Evolutionary conservation across 2,113 vertebrate species (phyloP).

Genomic region (Archilochus colubris): DNA sequence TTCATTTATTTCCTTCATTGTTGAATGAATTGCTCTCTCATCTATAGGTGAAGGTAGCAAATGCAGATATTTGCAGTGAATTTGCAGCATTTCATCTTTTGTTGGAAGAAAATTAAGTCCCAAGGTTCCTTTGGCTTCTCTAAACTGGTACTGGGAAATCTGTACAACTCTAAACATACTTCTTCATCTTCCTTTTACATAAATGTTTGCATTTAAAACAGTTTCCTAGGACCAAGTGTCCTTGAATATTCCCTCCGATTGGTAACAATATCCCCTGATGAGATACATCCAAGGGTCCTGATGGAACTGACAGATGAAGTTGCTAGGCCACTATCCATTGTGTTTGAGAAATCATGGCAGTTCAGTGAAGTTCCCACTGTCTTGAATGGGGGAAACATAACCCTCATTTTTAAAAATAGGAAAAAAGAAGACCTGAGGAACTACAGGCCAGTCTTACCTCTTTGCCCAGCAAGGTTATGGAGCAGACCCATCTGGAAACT

Average conservation of each 20-base stretch:
- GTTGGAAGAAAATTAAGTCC: neutral
- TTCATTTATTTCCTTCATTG: neutral
- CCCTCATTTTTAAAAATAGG: too few relatives aligned
- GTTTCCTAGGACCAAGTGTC: neutral
- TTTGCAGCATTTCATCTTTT: neutral
- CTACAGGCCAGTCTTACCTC: too few relatives aligned
- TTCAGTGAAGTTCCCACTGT: too few relatives aligned
- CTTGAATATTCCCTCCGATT: neutral
- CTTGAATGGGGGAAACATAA: too few relatives aligned
- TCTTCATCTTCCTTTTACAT: neutral
- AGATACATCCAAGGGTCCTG: too few relatives aligned
- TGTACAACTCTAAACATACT: neutral
- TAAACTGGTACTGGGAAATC: neutral
- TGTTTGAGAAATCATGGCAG: too few relatives aligned
- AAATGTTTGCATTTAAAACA: neutral
- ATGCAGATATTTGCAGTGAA: neutral
- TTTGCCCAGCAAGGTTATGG: too few relatives aligned
- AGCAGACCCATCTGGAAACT: too few relatives aligned
- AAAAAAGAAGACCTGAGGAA: too few relatives aligned
- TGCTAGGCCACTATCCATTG: too few relatives aligned
- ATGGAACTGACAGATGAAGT: too few relatives aligned
- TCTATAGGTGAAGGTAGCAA: neutral
- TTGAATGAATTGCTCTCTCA: neutral
- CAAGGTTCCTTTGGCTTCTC: neutral
- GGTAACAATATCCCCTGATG: neutral